Evolutionary conservation across 2,888 invertebrate species (phyloP).

Genomic region (Bombylius discolor): DNA sequence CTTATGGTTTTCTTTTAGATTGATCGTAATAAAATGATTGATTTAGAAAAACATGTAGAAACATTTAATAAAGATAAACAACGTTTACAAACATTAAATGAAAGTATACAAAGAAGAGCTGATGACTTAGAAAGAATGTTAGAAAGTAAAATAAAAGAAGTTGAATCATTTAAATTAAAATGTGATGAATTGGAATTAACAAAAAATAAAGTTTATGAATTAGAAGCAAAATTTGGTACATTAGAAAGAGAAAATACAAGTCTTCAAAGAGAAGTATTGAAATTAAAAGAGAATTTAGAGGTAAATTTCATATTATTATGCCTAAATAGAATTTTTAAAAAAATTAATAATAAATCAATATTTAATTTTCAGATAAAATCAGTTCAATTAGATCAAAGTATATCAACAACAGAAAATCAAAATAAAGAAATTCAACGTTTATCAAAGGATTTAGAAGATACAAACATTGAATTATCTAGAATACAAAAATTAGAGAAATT

Average conservation of each 20-base stretch:
- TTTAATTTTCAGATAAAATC: constrained; percentile 45
- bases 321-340: too few relatives aligned
- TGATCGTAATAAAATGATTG: constrained; percentile 56
- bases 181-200: constrained; percentile 46
- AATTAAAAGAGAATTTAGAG: constrained; percentile 67
- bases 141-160: constrained; percentile 42
- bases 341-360: constrained; percentile 1
- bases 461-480: constrained; percentile 47
- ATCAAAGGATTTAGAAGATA: constrained; percentile 49
- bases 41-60: constrained; percentile 63
- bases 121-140: constrained; percentile 59
- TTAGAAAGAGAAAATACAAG: constrained; percentile 65
- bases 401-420: constrained; percentile 50
- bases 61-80: constrained; percentile 70
- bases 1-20: constrained; percentile 21
- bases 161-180: constrained; percentile 45
- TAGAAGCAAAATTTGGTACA: constrained; percentile 55
- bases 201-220: constrained; percentile 52
- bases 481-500: constrained; percentile 76
- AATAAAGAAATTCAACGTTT: constrained; percentile 57
- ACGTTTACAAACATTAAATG: constrained; percentile 64
- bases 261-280: constrained; percentile 65
- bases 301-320: constrained; percentile 24
- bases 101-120: constrained; percentile 68
- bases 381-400: constrained; percentile 56